phyloP scores from a whole-genome alignment of 2,113 vertebrate genomes.

The Ptyas mucosa region DNA sequence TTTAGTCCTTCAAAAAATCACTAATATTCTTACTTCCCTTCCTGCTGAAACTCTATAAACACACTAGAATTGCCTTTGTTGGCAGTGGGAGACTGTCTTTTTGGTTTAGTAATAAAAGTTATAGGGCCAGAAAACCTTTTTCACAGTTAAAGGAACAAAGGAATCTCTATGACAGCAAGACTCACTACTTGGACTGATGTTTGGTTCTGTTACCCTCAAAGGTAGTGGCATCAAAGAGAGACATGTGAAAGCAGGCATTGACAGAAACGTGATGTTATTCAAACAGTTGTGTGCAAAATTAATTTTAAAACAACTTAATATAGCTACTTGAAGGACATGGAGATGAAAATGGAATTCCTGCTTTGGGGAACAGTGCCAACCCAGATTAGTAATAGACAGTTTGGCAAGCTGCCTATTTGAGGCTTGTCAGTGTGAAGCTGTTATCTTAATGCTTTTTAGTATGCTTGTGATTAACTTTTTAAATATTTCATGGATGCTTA shows the following conservation, averaged over 20 bases:
- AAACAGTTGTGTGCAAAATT: background rate
- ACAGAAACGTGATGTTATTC: background rate
- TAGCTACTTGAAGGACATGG: background rate
- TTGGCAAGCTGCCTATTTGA: background rate
- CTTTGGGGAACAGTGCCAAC: background rate
- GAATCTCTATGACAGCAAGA: background rate
- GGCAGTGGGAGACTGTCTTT: background rate
- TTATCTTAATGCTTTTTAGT: background rate
- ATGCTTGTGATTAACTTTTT: background rate
- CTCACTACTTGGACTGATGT: background rate
- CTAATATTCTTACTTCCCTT: background rate
- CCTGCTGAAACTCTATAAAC: background rate
- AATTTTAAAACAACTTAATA: background rate
- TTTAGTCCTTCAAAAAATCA: background rate
- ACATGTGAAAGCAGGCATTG: background rate
- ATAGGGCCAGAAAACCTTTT: background rate
- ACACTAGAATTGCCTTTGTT: background rate
- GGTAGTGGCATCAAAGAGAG: background rate
- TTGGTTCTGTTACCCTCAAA: background rate
- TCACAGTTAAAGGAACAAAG: background rate
- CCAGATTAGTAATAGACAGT: background rate
- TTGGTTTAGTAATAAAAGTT: background rate
- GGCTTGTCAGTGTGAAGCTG: background rate
- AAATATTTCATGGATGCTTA: background rate
- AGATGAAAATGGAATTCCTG: background rate